Conservation (phyloP, 2,888 invertebrate genomes). For the Anticlea derivata region DNA sequence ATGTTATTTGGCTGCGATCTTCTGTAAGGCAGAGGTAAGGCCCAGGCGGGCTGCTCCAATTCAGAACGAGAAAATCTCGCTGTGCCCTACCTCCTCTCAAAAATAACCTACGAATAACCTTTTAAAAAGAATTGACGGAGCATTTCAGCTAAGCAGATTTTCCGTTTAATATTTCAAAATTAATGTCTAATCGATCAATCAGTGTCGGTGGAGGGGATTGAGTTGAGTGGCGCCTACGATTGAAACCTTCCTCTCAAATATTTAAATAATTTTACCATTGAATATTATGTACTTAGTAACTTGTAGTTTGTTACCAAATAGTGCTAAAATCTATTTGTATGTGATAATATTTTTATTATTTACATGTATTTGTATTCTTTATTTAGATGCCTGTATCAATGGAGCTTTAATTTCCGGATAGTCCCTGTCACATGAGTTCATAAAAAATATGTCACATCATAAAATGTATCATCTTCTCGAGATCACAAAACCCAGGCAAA, state of each 20-base stretch:
- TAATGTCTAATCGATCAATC: constrained; percentile 68
- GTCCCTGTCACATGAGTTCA: neutral
- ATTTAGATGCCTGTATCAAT: too few relatives aligned
- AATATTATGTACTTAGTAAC: neutral
- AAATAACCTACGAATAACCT: neutral
- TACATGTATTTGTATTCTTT: too few relatives aligned
- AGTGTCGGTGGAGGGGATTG: constrained; percentile 59
- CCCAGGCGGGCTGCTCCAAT: too few relatives aligned
- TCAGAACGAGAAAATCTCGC: too few relatives aligned
- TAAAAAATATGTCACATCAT: constrained; percentile 8
- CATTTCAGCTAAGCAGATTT: constrained; percentile 18
- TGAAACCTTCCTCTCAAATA: constrained; percentile 14
- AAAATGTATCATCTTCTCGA: constrained; percentile 16
- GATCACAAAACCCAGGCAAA: constrained; percentile 29
- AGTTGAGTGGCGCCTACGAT: constrained; percentile 41
- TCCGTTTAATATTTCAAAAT: constrained; percentile 50
- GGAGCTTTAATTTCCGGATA: constrained; percentile 1
- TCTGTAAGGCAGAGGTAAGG: too few relatives aligned
- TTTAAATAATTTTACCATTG: constrained; percentile 11
- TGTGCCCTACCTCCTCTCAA: too few relatives aligned
- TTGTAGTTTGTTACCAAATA: too few relatives aligned
- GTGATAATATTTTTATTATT: too few relatives aligned
- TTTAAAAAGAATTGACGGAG: neutral
- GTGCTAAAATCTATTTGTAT: too few relatives aligned
- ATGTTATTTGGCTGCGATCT: too few relatives aligned